phyloP scores from a whole-genome alignment of 2,797 vertebrate genomes.

The Phataginus tricuspis region DNA sequence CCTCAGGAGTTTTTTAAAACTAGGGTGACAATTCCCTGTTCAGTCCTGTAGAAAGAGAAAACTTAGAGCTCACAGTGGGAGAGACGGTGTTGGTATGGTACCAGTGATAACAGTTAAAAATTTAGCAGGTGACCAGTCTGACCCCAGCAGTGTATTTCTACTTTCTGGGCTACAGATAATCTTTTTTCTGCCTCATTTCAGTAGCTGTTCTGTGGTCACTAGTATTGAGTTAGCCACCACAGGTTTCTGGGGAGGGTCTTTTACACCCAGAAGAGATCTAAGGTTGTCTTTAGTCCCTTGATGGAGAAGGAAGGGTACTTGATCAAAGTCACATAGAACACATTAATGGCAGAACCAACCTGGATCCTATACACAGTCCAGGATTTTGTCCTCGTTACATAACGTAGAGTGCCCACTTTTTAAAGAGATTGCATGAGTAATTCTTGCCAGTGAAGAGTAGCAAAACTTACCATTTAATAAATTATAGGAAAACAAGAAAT shows the following conservation, averaged over 20 bases:
- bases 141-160: background rate
- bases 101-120: background rate
- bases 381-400: background rate
- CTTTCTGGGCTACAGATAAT: background rate
- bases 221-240: background rate
- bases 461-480: background rate
- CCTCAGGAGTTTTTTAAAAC: background rate
- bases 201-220: too few relatives aligned
- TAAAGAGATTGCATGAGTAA: background rate
- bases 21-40: background rate
- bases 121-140: background rate
- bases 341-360: background rate
- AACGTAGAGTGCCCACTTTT: background rate
- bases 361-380: background rate
- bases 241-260: background rate
- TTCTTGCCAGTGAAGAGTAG: constrained; percentile 2
- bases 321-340: background rate
- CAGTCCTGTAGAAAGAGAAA: background rate
- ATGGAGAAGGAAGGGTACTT: background rate
- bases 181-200: background rate
- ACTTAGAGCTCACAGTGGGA: background rate
- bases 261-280: background rate
- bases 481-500: background rate
- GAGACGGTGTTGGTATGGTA: background rate
- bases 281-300: background rate